Conservation (phyloP, 1,140 invertebrate genomes). For the Calephelis nemesis region DNA sequence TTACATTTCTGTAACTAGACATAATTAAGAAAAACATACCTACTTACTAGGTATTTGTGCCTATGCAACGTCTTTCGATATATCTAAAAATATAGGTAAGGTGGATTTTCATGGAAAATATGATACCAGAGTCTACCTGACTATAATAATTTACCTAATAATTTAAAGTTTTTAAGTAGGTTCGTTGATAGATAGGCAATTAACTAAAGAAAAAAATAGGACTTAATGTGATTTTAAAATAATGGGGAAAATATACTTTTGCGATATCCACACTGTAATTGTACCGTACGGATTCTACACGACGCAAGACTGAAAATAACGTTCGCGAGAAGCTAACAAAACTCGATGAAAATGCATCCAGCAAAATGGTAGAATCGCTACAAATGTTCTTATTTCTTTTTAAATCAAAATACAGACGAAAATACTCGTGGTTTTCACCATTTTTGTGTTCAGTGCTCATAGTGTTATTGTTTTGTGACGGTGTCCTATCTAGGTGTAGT, state of each 20-base stretch:
- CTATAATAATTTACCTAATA: not conserved
- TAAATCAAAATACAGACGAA: constrained; percentile 90
- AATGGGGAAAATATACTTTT: constrained; percentile 27
- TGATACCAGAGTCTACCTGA: too few relatives aligned
- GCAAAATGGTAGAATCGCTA: constrained; percentile 87
- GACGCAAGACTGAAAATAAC: constrained; percentile 65
- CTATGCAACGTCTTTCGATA: too few relatives aligned
- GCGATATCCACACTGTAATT: constrained; percentile 54
- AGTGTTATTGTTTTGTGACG: constrained; percentile 77
- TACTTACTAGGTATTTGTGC: too few relatives aligned
- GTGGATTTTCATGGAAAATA: too few relatives aligned
- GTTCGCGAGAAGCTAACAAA: constrained; percentile 67
- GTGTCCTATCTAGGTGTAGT: constrained; percentile 77
- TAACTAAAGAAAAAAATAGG: not conserved
- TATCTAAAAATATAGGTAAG: too few relatives aligned
- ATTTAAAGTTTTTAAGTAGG: not conserved
- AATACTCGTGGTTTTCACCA: constrained; percentile 80
- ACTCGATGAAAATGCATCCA: constrained; percentile 77
- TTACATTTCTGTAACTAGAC: too few relatives aligned
- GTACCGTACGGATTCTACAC: constrained; percentile 74
- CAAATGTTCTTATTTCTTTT: constrained; percentile 92
- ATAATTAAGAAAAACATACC: too few relatives aligned
- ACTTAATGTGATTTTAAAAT: not conserved
- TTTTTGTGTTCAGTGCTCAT: constrained; percentile 77
- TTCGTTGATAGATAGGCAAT: not conserved